Evolutionary conservation across 2,888 invertebrate genomes (phyloP).

Genomic region (Plutella xylostella): DNA sequence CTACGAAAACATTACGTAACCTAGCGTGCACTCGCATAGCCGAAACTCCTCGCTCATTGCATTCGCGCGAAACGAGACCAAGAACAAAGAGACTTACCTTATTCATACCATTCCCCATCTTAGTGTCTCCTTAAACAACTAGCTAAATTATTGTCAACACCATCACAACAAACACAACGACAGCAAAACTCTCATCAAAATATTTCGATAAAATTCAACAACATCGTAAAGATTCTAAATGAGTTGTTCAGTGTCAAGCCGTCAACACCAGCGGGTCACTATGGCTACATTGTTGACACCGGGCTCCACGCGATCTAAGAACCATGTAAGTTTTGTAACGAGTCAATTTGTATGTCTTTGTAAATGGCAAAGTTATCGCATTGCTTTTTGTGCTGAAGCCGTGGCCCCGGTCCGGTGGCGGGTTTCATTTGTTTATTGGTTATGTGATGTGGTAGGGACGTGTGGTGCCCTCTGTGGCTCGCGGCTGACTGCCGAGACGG

Average conservation of each 20-base stretch:
- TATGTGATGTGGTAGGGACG: conserved; percentile 22
- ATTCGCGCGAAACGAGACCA: conserved; percentile 10
- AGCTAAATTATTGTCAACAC: conserved; percentile 41
- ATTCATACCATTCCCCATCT: conserved; percentile 92
- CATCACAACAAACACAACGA: conserved; percentile 24
- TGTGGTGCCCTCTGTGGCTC: conserved; percentile 33
- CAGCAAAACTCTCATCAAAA: conserved; percentile 31
- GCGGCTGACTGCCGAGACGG: conserved; percentile 44
- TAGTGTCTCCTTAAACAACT: conserved; percentile 27
- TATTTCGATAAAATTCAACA: conserved; percentile 32
- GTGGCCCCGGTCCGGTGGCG: too few relatives aligned
- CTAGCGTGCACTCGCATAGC: conserved; percentile 12
- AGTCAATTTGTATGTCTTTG: background rate
- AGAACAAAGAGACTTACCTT: conserved; percentile 72
- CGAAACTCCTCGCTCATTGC: background rate
- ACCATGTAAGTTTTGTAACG: conserved; percentile 27
- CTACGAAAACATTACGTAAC: conserved; percentile 31
- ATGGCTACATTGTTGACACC: conserved; percentile 67
- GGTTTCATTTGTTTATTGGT: too few relatives aligned
- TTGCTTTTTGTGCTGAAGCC: too few relatives aligned
- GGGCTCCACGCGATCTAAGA: conserved; percentile 38
- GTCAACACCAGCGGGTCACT: conserved; percentile 59
- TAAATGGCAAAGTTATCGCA: too few relatives aligned
- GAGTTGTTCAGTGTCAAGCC: conserved; percentile 36
- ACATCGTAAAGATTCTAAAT: conserved; percentile 27